Evolutionary conservation across 2,113 vertebrate species (phyloP).

Genomic region (Verasper variegatus): DNA sequence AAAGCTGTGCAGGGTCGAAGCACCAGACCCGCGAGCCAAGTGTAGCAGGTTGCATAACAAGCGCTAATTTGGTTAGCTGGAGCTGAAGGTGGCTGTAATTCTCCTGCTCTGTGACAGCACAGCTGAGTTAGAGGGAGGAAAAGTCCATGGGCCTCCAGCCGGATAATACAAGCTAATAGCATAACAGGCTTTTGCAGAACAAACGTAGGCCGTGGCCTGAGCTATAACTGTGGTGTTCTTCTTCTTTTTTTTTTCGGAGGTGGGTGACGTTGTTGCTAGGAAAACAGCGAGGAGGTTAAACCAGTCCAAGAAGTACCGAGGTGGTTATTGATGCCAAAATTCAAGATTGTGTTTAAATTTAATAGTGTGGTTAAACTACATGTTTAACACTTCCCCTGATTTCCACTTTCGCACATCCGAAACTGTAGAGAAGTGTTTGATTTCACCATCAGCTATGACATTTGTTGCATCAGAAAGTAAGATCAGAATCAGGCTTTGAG

Average conservation of each 20-base stretch:
- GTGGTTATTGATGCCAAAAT: background rate
- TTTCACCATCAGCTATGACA: background rate
- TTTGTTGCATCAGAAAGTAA: background rate
- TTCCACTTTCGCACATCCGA: too few relatives aligned
- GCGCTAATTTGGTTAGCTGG: constrained; percentile 77
- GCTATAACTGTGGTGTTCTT: constrained; percentile 31
- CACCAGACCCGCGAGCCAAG: constrained; percentile 56
- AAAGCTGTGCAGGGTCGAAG: constrained; percentile 30
- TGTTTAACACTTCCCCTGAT: background rate
- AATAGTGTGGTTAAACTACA: too few relatives aligned
- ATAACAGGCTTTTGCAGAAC: constrained; percentile 66
- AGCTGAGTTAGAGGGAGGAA: constrained; percentile 27
- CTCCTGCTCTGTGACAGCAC: constrained; percentile 62
- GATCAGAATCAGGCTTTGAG: too few relatives aligned
- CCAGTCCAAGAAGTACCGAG: background rate
- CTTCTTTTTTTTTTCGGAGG: background rate
- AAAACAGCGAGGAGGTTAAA: background rate
- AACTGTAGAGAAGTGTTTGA: too few relatives aligned
- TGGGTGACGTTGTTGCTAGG: background rate
- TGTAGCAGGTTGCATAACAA: constrained; percentile 75
- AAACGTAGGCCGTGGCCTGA: constrained; percentile 28
- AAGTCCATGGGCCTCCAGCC: constrained; percentile 51
- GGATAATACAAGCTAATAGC: constrained; percentile 67
- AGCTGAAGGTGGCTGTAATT: constrained; percentile 68
- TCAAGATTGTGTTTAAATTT: too few relatives aligned